Percentiles rank a stretch among this genome's conserved stretches.
phyloP scores from a whole-genome alignment of 2,113 vertebrate species.

The Vulpes vulpes region DNA sequence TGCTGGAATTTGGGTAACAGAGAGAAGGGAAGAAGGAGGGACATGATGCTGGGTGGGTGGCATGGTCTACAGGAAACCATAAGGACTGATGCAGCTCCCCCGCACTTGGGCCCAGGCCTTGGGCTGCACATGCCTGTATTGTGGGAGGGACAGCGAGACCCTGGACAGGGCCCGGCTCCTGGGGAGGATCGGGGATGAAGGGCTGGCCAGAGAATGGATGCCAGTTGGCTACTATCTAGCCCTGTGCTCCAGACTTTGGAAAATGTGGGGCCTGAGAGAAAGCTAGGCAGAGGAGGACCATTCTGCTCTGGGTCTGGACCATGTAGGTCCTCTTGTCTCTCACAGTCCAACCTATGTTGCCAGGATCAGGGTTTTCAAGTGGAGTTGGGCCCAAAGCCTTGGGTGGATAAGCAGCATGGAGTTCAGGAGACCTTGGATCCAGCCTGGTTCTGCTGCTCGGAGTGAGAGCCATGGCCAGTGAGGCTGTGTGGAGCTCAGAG shows the following conservation, averaged over 20 bases:
- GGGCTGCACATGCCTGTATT: neutral
- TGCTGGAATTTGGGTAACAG: no score
- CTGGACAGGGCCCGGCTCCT: neutral
- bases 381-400: fast-evolving
- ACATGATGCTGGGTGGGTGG: neutral
- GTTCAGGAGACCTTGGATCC: fast-evolving
- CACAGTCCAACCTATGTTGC: fast-evolving
- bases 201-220: fast-evolving
- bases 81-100: neutral
- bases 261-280: fast-evolving
- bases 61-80: neutral
- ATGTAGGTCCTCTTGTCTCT: fast-evolving
- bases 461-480: fast-evolving
- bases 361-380: fast-evolving
- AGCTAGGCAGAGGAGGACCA: no score
- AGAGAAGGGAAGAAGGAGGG: neutral
- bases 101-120: neutral
- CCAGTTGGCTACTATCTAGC: fast-evolving
- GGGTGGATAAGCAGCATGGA: fast-evolving
- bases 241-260: neutral
- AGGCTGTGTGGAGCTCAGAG: fast-evolving
- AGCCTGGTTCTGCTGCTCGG: fast-evolving
- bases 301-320: no score
- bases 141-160: neutral
- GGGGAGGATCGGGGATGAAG: no score